Conservation (phyloP, 1,140 invertebrate species). For the Bradysia coprophila region DNA sequence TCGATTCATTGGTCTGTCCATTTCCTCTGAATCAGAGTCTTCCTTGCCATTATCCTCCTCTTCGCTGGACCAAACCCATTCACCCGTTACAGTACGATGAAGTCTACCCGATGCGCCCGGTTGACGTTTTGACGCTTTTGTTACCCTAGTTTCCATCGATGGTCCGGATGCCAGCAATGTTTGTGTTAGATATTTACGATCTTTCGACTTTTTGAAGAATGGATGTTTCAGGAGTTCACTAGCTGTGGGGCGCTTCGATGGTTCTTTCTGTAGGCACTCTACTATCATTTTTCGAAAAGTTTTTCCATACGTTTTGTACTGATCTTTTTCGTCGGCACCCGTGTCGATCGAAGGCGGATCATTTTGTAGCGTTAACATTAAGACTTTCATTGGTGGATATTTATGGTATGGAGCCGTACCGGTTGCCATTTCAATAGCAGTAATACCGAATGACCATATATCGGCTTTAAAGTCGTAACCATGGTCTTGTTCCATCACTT, state of each 20-base stretch:
- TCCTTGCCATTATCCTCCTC: constrained; percentile 30
- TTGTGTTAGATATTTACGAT: constrained; percentile 85
- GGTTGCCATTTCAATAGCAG: constrained; percentile 96
- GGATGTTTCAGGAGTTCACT: constrained; percentile 96
- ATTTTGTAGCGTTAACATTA: constrained; percentile 96
- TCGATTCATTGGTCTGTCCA: constrained; percentile 33
- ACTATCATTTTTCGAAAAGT: constrained; percentile 91
- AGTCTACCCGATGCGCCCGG: constrained; percentile 81
- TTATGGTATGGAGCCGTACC: constrained; percentile 98
- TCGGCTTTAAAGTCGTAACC: constrained; percentile 99
- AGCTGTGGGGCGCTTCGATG: constrained; percentile 85
- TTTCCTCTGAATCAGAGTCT: constrained; percentile 21
- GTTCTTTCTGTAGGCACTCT: constrained; percentile 90
- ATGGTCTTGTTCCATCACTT: constrained; percentile 98
- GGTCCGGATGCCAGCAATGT: constrained; percentile 73
- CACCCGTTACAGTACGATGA: constrained; percentile 87
- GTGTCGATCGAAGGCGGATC: constrained; percentile 95
- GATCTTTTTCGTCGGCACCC: constrained; percentile 86
- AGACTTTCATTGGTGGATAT: constrained; percentile 97
- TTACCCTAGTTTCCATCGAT: constrained; percentile 71
- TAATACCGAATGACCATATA: constrained; percentile 99
- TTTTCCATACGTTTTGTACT: constrained; percentile 95
- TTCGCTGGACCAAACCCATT: constrained; percentile 95
- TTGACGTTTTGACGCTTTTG: constrained; percentile 70
- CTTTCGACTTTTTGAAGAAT: constrained; percentile 99